Conservation (phyloP, 92 coral and sea anemone species). For the Phymanthus crucifer region DNA sequence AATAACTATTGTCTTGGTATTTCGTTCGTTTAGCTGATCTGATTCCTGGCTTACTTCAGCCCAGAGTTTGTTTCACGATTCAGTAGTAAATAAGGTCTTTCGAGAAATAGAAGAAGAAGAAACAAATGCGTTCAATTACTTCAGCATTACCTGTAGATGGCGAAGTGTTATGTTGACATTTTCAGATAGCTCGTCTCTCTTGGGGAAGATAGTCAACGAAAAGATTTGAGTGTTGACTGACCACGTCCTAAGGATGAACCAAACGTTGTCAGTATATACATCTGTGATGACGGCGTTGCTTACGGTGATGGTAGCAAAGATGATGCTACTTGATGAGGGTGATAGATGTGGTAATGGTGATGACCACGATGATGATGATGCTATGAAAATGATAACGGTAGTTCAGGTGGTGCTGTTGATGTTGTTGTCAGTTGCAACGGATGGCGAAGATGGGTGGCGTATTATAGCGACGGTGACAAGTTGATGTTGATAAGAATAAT, state of each 20-base stretch:
- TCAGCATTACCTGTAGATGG: slow-evolving; percentile 11
- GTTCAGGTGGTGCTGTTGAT: background rate
- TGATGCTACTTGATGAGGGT: background rate
- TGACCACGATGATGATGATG: background rate
- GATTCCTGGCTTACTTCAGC: background rate
- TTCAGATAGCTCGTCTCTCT: slow-evolving; percentile 5
- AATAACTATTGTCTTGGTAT: too few relatives aligned
- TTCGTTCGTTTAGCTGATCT: too few relatives aligned
- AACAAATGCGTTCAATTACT: background rate
- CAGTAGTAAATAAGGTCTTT: too few relatives aligned
- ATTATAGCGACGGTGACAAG: background rate
- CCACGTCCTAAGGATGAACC: background rate
- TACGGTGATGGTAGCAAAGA: background rate
- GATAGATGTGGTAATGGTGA: background rate
- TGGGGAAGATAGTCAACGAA: slow-evolving; percentile 4
- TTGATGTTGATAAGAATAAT: background rate
- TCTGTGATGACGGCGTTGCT: too few relatives aligned
- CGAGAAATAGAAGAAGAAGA: too few relatives aligned
- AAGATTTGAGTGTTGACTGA: slow-evolving; percentile 9
- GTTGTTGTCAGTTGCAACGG: background rate
- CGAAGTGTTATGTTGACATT: background rate
- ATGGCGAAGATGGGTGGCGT: background rate
- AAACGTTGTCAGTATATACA: too few relatives aligned
- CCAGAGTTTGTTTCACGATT: background rate
- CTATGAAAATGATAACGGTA: background rate